Conservation (phyloP, 2,888 invertebrate species). For the Diarsia mendica region DNA sequence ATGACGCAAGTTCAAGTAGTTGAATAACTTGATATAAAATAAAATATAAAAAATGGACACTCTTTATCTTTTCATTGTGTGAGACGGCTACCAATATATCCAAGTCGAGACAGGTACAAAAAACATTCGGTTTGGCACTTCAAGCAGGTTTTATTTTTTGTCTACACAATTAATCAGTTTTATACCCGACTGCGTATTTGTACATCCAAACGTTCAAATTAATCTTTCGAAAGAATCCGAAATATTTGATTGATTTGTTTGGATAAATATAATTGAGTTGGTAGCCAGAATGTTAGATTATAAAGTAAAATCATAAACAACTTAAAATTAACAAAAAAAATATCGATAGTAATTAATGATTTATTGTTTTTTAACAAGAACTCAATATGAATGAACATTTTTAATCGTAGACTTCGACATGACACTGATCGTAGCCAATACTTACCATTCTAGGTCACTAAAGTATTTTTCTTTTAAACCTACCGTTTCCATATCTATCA, state of each 20-base stretch:
- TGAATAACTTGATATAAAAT: conserved; percentile 49
- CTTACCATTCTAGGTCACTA: neutral
- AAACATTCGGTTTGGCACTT: conserved; percentile 61
- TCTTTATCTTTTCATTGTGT: conserved; percentile 60
- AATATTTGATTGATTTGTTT: conserved; percentile 54
- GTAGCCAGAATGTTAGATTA: conserved; percentile 20
- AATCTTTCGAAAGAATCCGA: conserved; percentile 48
- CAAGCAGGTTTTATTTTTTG: conserved; percentile 61
- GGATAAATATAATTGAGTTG: conserved; percentile 43
- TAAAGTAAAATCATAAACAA: neutral
- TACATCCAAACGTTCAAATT: conserved; percentile 59
- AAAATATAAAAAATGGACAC: conserved; percentile 42
- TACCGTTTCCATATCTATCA: neutral
- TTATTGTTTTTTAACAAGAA: neutral
- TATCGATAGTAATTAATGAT: neutral
- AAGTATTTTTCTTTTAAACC: neutral
- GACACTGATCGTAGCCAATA: neutral
- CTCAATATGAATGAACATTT: neutral
- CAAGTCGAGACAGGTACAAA: conserved; percentile 59
- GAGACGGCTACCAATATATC: conserved; percentile 63
- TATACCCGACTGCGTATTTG: conserved; percentile 55
- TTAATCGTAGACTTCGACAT: neutral
- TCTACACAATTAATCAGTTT: conserved; percentile 65
- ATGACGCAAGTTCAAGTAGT: conserved; percentile 28
- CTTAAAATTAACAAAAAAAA: neutral